These are phyloP conservation scores for Nomada ferruginata DNA, from an alignment of 2,888 invertebrate genomes.

Conservation along the genomic window DNA sequence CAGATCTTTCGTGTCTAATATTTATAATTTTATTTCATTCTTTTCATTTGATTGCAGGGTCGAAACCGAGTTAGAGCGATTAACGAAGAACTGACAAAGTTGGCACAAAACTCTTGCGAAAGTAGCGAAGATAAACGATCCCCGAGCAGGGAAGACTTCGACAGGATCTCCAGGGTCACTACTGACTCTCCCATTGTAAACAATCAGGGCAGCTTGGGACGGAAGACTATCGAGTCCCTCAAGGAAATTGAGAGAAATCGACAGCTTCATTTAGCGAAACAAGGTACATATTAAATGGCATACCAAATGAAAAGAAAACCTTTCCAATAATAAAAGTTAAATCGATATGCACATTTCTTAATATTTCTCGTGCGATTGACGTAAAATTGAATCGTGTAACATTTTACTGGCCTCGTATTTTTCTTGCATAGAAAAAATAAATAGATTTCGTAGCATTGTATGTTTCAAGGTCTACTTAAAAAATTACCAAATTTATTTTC, in stretches of 20 bases:
- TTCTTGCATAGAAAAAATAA: too few relatives aligned
- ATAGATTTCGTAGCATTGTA: too few relatives aligned
- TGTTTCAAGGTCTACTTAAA: too few relatives aligned
- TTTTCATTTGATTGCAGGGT: conserved; percentile 80
- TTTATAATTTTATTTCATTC: not conserved
- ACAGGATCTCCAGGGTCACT: conserved; percentile 95
- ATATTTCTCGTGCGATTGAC: too few relatives aligned
- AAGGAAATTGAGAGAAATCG: conserved; percentile 96
- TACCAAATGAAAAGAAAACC: too few relatives aligned
- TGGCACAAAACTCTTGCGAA: conserved; percentile 78
- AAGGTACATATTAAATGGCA: conserved; percentile 87
- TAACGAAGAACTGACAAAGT: conserved; percentile 87
- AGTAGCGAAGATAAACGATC: conserved; percentile 83
- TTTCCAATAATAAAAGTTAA: too few relatives aligned
- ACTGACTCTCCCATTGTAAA: conserved; percentile 90
- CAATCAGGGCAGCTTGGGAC: conserved; percentile 89
- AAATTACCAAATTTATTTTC: too few relatives aligned
- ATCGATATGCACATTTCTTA: too few relatives aligned
- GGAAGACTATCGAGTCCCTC: conserved; percentile 93
- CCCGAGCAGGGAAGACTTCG: conserved; percentile 94
- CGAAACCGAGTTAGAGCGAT: conserved; percentile 88
- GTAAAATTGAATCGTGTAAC: too few relatives aligned
- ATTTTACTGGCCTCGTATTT: too few relatives aligned
- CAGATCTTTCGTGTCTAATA: not conserved
- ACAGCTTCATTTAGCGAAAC: conserved; percentile 93